Conservation (phyloP, 2,888 invertebrate species). For the Eueremaeus valkanovi region DNA sequence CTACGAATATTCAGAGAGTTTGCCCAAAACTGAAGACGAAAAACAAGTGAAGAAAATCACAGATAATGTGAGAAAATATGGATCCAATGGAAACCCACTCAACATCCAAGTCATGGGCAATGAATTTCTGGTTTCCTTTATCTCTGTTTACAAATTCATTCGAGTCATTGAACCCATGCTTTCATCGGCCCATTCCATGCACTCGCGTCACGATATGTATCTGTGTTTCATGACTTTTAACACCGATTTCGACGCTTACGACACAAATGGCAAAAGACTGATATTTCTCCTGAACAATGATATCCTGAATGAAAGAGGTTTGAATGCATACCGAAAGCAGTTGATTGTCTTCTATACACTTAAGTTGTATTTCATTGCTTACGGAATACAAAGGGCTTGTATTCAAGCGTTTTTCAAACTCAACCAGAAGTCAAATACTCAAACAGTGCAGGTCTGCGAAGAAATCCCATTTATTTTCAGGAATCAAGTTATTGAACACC, state of each 20-base stretch:
- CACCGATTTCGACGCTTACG: background rate
- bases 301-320: background rate
- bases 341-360: background rate
- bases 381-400: background rate
- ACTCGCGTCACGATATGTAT: background rate
- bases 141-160: background rate
- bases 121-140: background rate
- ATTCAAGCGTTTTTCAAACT: background rate
- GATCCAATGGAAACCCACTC: background rate
- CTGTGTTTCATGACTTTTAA: background rate
- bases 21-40: background rate
- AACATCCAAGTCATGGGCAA: background rate
- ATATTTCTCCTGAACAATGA: background rate
- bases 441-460: background rate
- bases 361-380: background rate
- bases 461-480: background rate
- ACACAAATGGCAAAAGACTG: background rate
- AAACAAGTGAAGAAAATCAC: background rate
- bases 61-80: background rate
- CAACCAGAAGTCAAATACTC: background rate
- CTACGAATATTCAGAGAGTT: background rate
- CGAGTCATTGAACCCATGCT: background rate
- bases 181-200: background rate
- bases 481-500: background rate
- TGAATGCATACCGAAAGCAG: background rate